phyloP scores from a whole-genome alignment of 2,113 vertebrate genomes.

The Rhabdornis inornatus region DNA sequence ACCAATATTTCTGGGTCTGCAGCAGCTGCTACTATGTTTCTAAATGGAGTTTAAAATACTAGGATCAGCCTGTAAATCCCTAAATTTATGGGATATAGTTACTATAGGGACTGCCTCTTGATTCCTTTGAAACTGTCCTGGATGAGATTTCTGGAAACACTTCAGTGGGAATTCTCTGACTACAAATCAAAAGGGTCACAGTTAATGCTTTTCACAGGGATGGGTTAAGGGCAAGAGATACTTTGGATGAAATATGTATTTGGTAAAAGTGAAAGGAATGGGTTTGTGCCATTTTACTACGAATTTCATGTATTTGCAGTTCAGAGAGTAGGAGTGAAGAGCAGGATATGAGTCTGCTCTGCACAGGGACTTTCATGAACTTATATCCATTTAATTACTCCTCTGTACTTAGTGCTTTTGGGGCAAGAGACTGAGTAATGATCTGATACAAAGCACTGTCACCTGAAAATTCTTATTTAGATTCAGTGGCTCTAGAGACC shows the following conservation, averaged over 20 bases:
- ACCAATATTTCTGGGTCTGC: neutral
- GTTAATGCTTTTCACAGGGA: neutral
- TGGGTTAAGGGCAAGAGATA: neutral
- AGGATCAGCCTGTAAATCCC: slow-evolving; percentile 18
- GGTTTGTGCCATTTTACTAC: neutral
- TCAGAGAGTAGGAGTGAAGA: neutral
- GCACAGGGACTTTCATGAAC: neutral
- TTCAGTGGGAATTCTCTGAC: neutral
- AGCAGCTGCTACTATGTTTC: neutral
- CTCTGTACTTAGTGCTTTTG: neutral
- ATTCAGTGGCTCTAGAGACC: neutral
- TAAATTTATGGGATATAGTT: slow-evolving; percentile 10
- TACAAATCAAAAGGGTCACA: neutral
- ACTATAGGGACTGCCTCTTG: neutral
- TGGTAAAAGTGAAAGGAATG: neutral
- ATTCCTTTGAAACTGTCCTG: neutral
- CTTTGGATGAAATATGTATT: neutral
- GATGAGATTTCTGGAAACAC: neutral
- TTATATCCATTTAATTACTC: neutral
- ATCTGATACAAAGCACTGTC: neutral
- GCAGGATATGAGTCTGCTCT: neutral
- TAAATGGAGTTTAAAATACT: slow-evolving; percentile 31
- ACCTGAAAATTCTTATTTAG: neutral
- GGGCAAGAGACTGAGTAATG: neutral
- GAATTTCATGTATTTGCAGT: neutral